Conservation (phyloP, 2,797 vertebrate species). For the Bradypodion ventrale region DNA sequence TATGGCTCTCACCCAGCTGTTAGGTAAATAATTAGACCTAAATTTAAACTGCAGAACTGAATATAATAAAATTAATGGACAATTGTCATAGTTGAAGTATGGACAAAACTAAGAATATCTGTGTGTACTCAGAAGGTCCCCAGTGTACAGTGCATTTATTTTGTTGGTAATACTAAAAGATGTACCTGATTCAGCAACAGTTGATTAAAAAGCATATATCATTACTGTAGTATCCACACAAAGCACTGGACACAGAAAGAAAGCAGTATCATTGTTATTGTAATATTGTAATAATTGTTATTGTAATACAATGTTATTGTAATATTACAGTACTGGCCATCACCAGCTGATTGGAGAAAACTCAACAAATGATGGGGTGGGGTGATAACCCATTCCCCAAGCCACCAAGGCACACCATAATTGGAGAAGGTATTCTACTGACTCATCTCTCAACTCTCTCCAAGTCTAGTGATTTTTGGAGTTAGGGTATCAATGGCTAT, state of each 20-base stretch:
- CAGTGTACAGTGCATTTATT: neutral
- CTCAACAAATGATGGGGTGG: too few relatives aligned
- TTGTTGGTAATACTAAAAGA: neutral
- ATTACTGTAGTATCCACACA: neutral
- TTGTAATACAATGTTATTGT: neutral
- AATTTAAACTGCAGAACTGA: slow-evolving; percentile 24
- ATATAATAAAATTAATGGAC: neutral
- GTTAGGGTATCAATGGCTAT: too few relatives aligned
- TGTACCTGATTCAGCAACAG: neutral
- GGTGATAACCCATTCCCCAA: too few relatives aligned
- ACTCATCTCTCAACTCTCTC: too few relatives aligned
- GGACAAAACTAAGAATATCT: neutral
- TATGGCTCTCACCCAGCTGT: slow-evolving; percentile 15
- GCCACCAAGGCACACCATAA: too few relatives aligned
- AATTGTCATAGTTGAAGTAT: neutral
- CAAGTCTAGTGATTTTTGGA: too few relatives aligned
- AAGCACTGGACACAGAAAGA: neutral
- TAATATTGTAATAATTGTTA: too few relatives aligned
- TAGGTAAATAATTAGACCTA: slow-evolving; percentile 12
- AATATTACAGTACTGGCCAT: too few relatives aligned
- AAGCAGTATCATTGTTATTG: neutral
- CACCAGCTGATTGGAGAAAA: too few relatives aligned
- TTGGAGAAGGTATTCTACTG: too few relatives aligned
- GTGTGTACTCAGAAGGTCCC: neutral
- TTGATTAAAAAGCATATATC: neutral